Evolutionary conservation across 2,113 vertebrate genomes (phyloP), one percentile per base, ranked within the genome.

Genomic region (Lepus europaeus): DNA sequence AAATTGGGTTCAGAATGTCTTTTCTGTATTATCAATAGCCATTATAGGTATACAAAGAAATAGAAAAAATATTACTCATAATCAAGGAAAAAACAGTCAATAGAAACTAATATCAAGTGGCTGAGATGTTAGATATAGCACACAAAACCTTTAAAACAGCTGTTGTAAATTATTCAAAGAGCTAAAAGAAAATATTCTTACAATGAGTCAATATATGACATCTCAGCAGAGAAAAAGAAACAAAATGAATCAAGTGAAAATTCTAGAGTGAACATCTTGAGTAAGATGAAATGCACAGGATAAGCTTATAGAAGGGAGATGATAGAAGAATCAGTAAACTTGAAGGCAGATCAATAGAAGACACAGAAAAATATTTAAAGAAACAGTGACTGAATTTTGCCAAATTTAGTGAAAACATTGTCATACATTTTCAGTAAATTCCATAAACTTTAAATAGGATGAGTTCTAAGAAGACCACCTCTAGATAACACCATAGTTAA

Each of bases 241-340:
- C 20, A 84, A 27, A 91, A 90, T 87, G 33, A 74, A 80, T 88
- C 20, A 61, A 85, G 51, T 77, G 19, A 94, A 94, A 80, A 89
- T 85, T 93, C 7, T 93, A 83, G 51, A 79, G 72, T 69, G 69
- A 61, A 88, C 87, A 91, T 76, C 33, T 72, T 81, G 68, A 66
- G n/a, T 64, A 73, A 76, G 72, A 94, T 88, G 19, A 39, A 77
- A 36, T 29, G 70, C 16, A 74, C 11, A 81, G 31, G 25, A 80
- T 85, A 17, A 76, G 5, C 33, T 81, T 69, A 49, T 2, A 63
- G 31, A 66, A 90, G 29, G 10, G 77, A 85, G n/a, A 25, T 85
- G 56, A 73, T 39, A 87, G 63, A 74, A 83, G 23, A 89, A 31
- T 72, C 33, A 61, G 6, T 53, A 25, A 70, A 76, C 9, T 16